A percentile compares a stretch with the other conserved stretches of the same genome.
Evolutionary conservation across 2,888 invertebrate species (phyloP).

Genomic region (Galerucella nymphaeae): DNA sequence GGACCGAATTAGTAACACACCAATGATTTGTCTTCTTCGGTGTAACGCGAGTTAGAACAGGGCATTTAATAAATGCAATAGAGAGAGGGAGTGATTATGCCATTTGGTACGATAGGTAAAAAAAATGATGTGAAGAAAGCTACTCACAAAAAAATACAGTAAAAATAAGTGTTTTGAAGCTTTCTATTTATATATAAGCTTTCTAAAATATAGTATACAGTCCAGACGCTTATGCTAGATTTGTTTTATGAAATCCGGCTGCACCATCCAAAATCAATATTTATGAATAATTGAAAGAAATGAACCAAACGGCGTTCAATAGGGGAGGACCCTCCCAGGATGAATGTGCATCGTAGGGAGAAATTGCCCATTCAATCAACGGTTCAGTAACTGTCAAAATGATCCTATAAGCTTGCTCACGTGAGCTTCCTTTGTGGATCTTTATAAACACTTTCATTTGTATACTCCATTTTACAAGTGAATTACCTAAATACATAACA

Average conservation of each 20-base stretch:
- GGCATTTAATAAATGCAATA: constrained; percentile 54
- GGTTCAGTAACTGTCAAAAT: constrained; percentile 62
- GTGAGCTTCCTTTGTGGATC: constrained; percentile 48
- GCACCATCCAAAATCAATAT: constrained; percentile 10
- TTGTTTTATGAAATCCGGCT: neutral
- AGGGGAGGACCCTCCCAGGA: constrained; percentile 51
- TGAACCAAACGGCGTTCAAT: constrained; percentile 34
- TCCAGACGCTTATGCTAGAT: neutral
- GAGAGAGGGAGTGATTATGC: constrained; percentile 43
- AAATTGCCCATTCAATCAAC: constrained; percentile 62
- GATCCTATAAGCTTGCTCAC: constrained; percentile 49
- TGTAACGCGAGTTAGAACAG: constrained; percentile 51
- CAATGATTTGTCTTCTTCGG: constrained; percentile 49
- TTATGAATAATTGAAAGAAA: constrained; percentile 10
- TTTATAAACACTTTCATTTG: constrained; percentile 39
- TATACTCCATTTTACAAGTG: neutral
- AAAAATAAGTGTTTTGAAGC: too few relatives aligned
- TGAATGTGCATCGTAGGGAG: constrained; percentile 59
- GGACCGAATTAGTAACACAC: constrained; percentile 47
- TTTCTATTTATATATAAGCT: too few relatives aligned
- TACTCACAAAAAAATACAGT: too few relatives aligned
- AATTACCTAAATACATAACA: neutral
- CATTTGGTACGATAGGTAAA: constrained; percentile 20
- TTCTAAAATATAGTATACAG: neutral
- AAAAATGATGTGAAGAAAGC: constrained; percentile 31